These are phyloP conservation scores for Takifugu ocellatus DNA, from an alignment of 2,797 vertebrate genomes.

Conservation along the genomic window DNA sequence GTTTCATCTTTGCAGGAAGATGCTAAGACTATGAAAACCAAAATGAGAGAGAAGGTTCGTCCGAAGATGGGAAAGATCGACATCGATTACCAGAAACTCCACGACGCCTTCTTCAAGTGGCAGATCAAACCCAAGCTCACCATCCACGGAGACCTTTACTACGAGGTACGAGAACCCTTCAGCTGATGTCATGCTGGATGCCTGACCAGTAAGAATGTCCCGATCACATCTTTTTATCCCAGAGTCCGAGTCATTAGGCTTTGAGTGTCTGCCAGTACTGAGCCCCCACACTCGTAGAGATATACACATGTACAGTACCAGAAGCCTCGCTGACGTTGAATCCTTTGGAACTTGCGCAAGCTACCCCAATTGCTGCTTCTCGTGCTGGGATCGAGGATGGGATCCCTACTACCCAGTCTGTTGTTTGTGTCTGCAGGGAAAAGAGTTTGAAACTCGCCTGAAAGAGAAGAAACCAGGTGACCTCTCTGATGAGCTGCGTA, in stretches of 20 bases:
- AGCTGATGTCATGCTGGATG: background rate
- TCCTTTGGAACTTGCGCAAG: too few relatives aligned
- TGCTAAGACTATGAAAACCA: constrained; percentile 95
- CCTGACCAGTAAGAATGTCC: background rate
- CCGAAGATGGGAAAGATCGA: constrained; percentile 97
- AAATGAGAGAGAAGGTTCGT: constrained; percentile 94
- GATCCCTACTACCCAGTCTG: too few relatives aligned
- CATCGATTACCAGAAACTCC: constrained; percentile 95
- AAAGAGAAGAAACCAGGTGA: constrained; percentile 96
- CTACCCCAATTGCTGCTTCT: too few relatives aligned
- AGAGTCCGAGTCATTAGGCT: too few relatives aligned
- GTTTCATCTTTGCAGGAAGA: constrained; percentile 78
- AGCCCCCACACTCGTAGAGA: too few relatives aligned
- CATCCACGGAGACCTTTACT: constrained; percentile 92
- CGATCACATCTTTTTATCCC: background rate
- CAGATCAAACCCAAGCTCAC: constrained; percentile 94
- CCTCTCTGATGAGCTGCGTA: constrained; percentile 87
- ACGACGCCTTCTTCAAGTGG: constrained; percentile 97
- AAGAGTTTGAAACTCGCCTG: constrained; percentile 92
- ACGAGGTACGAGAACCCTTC: constrained; percentile 76
- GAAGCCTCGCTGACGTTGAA: too few relatives aligned
- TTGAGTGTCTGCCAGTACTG: too few relatives aligned
- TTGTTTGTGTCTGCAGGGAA: constrained; percentile 74
- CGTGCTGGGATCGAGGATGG: too few relatives aligned
- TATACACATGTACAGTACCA: too few relatives aligned